Evolutionary conservation across 2,797 vertebrate genomes (phyloP).

Genomic region (Tragopan temminckii): DNA sequence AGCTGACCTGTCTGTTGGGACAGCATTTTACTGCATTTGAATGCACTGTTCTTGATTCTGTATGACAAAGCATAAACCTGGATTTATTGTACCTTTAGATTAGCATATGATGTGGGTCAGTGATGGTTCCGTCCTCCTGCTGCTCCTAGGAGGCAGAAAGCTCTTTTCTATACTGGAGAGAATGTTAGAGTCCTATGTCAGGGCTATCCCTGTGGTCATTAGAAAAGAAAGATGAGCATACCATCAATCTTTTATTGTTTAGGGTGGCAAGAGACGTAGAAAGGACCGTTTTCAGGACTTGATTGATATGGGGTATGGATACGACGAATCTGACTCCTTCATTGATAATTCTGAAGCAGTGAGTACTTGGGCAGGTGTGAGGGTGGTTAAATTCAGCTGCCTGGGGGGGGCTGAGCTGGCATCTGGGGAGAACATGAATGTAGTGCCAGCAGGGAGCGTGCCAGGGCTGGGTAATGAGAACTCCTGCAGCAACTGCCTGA

Average conservation of each 20-base stretch:
- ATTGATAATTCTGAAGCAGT: slow-evolving; percentile 98
- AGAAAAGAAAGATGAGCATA: neutral
- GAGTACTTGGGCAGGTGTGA: slow-evolving; percentile 71
- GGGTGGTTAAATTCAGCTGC: neutral
- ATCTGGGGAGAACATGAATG: neutral
- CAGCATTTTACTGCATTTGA: neutral
- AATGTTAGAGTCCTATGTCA: rapidly evolving
- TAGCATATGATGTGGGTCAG: neutral
- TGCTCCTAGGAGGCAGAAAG: neutral
- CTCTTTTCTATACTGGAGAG: neutral
- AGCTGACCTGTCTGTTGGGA: neutral
- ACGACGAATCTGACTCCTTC: slow-evolving; percentile 96
- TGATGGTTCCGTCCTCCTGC: neutral
- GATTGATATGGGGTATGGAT: slow-evolving; percentile 95
- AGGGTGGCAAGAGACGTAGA: slow-evolving; percentile 87
- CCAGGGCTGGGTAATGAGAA: neutral
- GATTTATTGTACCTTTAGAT: neutral
- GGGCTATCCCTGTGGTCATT: neutral
- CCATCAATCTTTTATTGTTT: slow-evolving; percentile 21
- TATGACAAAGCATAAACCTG: neutral
- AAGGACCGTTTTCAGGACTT: slow-evolving; percentile 93
- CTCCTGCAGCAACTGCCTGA: neutral
- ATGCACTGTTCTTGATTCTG: neutral
- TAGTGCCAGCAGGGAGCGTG: neutral
- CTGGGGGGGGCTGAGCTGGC: neutral